Base-by-base conservation (phyloP, 1,140 invertebrate species). In the Brachionus manjavacas region DNA sequence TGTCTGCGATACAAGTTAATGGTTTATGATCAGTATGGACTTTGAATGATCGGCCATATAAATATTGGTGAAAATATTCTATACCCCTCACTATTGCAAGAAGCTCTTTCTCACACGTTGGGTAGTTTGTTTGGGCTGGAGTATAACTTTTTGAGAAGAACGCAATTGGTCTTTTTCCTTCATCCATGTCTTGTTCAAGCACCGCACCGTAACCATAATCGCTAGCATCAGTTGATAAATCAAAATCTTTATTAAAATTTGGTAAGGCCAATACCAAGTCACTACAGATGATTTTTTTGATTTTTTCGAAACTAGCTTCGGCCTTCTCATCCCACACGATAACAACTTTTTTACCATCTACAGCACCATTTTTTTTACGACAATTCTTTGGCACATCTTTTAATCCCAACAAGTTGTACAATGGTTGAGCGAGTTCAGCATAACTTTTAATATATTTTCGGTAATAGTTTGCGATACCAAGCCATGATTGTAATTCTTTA, bases 11-110 rank as follows among this genome's bases (percentile, higher is more conserved):
- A n/a, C 55, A 64, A 8, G 87, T 84, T 41, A 92, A 81, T 0
- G 91, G 89, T 76, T 90, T 89, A 79, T 91, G 90, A 83, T 92
- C 90, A 1, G 90, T 92, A 14, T 87, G 85, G 4, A 91, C 81
- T 4, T 84, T 89, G 84, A 91, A 91, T 41, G 88, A 72, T n/a
- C 87, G 76, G 1, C 90, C 90, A 81, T 87, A 89, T 7, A 91
- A 55, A 83, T 88, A 90, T 64, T 89, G 66, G 60, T 89, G 87
- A 85, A 91, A 90, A 68, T 86, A 87, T 64, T 88, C 80, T 9
- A 90, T 85, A 2, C 84, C 88, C 86, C 86, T 91, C 6, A 91
- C 90, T 11, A 89, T 83, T n/a, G 87, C 89, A 9, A 88, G 74
- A 35, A 74, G 85, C 85, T 90, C 87, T 68, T 86, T 86, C 84